Evolutionary conservation across 2,113 vertebrate species (phyloP), one percentile per base, ranked within the genome.

Genomic region (Manacus vitellinus): DNA sequence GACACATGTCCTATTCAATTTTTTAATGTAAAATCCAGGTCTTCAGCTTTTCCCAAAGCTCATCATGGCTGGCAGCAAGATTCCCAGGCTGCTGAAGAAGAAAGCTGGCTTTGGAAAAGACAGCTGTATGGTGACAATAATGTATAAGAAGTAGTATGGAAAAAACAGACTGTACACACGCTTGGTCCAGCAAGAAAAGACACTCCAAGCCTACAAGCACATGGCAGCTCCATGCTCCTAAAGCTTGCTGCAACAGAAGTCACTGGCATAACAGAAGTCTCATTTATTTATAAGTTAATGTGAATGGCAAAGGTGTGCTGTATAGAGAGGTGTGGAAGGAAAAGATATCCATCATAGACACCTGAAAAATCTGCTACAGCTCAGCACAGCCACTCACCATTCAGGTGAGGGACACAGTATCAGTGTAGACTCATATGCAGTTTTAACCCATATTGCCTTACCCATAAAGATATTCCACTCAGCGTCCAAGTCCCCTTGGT

Each of bases 381-480:
- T 76, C 63, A 78, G 78, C 63, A 77, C 15, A n/a, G 67, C 14
- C 59, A 39, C 43, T 70, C 67, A 31, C 44, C 33, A 2, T 44
- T 71, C 55, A 62, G 23, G 24, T 33, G 24, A 18, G 7, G 20
- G 33, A 66, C 35, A 19, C 5, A 9, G 4, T 2, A 70, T 27
- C 44, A 51, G 5, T 0, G 6, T 5, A 28, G 21, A n/a, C 19
- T n/a, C 30, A 58, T 9, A 23, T 0, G 6, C 39, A 24, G 39
- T 46, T 86, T 67, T 52, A 73, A 84, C 6, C 21, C 65, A 4
- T 24, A 37, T 19, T 65, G 46, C 51, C 99, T 99, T 97, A 99
- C 99, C 99, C 24, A 99, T 98, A 86, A 99, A 99, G 97, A 98
- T 99, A 97, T 99, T 99, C 99, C 99, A 99, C 71, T 99, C 99